Evolutionary conservation across 2,888 invertebrate species (phyloP), one percentile per base, ranked within the genome.

Genomic region (Stenchaetothrips biformis): DNA sequence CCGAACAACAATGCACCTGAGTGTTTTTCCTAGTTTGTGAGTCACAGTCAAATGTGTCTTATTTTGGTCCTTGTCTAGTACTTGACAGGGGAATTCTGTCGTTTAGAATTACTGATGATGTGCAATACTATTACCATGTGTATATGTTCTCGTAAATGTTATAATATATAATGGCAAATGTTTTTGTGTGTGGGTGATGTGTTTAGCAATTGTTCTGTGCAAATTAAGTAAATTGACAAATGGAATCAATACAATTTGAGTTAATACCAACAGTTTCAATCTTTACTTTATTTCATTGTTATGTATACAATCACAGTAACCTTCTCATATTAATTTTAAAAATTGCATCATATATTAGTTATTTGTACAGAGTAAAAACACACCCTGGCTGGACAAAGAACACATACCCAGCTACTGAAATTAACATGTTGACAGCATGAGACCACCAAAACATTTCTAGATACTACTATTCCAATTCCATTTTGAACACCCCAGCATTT

Each of bases 241-340:
- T 25, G 25, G 25, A 74, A 74, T 74, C 11, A 74, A 21, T 74
- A 74, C 25, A 9, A 21, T 25, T 37, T 21, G 11, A 74, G 67
- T 74, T 74, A 7, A 74, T 25, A 74, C 67, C 67, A 74, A 11
- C 25, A 25, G 9, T 25, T 74, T 21, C 8, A 25, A 25, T 25
- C 67, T 21, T 74, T 74, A 25, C 67, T 74, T 74, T 74, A 74
- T 74, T 74, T 74, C 25, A 74, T 74, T 74, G 67, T 74, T 25
- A 21, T 9, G 11, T 21, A 21, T 74, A 74, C 67, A 74, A 74
- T 74, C 21, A 74, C 67, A 74, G 21, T 74, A 25, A 74, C 67
- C 67, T 21, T 25, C 8, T 74, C 11, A 74, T 74, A 9, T 25
- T 21, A 37, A 37, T 37, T 37, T 37, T 37, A 37, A 37, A 37